Conservation (phyloP, 64 coral and sea anemone genomes). For the Pachyseris speciosa region DNA sequence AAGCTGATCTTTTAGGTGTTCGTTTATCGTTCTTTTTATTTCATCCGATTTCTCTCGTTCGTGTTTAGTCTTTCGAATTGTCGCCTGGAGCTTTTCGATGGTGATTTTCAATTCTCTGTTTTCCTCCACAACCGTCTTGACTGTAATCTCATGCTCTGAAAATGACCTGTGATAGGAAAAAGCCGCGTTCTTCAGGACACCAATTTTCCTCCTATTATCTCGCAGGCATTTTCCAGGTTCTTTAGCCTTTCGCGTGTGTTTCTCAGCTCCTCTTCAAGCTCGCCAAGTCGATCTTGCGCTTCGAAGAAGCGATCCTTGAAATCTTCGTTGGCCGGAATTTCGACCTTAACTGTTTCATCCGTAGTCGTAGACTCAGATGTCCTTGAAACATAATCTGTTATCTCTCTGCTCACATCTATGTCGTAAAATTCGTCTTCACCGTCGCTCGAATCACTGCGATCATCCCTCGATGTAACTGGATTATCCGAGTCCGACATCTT, state of each 20-base stretch:
- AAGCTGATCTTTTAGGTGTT: constrained; percentile 21
- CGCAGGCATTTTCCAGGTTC: constrained; percentile 72
- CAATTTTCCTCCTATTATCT: constrained; percentile 79
- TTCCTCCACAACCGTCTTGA: constrained; percentile 66
- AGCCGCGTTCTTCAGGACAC: constrained; percentile 57
- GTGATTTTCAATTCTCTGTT: constrained; percentile 56
- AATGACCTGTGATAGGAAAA: constrained; percentile 53
- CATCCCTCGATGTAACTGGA: neutral
- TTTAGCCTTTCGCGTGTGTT: constrained; percentile 71
- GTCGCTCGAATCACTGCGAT: neutral
- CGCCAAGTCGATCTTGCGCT: constrained; percentile 71
- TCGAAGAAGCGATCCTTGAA: constrained; percentile 73
- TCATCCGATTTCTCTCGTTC: constrained; percentile 7
- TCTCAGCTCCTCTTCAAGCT: constrained; percentile 80
- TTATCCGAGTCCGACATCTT: constrained; percentile 15
- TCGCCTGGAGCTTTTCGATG: constrained; percentile 14
- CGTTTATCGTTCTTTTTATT: constrained; percentile 32
- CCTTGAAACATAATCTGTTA: constrained; percentile 9
- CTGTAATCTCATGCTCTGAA: constrained; percentile 65
- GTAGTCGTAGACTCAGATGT: neutral
- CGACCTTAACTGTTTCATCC: constrained; percentile 33
- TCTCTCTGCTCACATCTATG: neutral
- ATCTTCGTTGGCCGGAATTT: constrained; percentile 24
- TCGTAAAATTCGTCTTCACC: neutral
- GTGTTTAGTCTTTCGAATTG: constrained; percentile 7